phyloP scores from a whole-genome alignment of 2,113 vertebrate genomes.

The Ictalurus punctatus region DNA sequence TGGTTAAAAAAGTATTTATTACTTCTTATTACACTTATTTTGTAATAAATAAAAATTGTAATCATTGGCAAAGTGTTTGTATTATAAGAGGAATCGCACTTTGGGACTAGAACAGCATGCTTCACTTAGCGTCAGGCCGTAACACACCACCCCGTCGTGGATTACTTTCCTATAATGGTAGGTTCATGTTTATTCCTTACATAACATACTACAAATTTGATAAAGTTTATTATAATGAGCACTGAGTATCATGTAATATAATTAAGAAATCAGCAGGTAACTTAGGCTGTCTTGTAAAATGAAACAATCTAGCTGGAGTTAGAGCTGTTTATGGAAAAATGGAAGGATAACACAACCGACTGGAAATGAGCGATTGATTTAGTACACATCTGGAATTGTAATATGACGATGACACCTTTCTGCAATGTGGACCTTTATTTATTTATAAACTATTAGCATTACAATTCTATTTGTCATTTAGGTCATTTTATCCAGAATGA shows the following conservation, averaged over 20 bases:
- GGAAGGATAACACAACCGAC: neutral
- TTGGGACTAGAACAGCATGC: too few relatives aligned
- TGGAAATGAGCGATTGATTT: neutral
- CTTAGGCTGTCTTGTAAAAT: neutral
- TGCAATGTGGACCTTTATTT: neutral
- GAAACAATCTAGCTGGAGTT: neutral
- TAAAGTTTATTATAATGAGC: too few relatives aligned
- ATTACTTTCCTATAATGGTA: too few relatives aligned
- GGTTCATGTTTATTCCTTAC: too few relatives aligned
- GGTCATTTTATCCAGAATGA: neutral
- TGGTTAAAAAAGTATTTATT: too few relatives aligned
- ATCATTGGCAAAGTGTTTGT: too few relatives aligned
- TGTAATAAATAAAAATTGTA: too few relatives aligned
- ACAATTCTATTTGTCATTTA: neutral
- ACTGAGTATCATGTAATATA: neutral
- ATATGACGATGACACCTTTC: neutral
- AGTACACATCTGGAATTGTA: neutral
- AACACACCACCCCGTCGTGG: too few relatives aligned
- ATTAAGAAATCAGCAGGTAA: neutral
- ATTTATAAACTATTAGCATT: neutral
- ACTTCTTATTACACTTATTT: too few relatives aligned
- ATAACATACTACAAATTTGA: too few relatives aligned
- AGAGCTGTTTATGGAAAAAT: neutral
- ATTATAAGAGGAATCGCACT: too few relatives aligned
- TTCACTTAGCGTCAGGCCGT: too few relatives aligned